Evolutionary conservation across 2,113 vertebrate species (phyloP).

Genomic region (Amphiprion ocellaris): DNA sequence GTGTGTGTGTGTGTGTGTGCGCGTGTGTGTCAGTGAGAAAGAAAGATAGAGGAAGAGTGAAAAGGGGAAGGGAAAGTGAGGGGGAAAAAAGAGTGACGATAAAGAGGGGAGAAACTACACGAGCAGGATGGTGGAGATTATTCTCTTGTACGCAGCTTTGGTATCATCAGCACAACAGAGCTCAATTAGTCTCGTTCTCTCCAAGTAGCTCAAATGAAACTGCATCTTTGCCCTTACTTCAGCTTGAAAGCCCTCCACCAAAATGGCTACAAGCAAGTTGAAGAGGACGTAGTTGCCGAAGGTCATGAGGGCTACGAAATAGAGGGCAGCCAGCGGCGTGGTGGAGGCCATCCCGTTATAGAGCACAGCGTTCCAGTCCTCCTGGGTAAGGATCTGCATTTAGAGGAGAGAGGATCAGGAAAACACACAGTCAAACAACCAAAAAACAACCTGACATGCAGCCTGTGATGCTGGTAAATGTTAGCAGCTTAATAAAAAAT

Average conservation of each 20-base stretch:
- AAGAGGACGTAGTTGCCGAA: constrained; percentile 99
- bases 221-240: constrained; percentile 70
- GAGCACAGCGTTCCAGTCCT: constrained; percentile 98
- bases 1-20: not conserved
- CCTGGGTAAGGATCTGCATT: constrained; percentile 94
- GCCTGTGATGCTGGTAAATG: not conserved
- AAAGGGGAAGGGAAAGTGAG: constrained; percentile 19
- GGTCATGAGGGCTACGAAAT: constrained; percentile 98
- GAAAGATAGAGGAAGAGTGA: constrained; percentile 30
- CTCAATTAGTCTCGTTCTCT: constrained; percentile 53
- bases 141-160: constrained; percentile 68
- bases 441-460: constrained; percentile 3
- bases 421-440: not conserved
- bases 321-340: constrained; percentile 93
- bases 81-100: constrained; percentile 31
- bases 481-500: constrained; percentile 4
- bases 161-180: constrained; percentile 63
- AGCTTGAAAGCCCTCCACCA: constrained; percentile 98
- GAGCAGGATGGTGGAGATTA: constrained; percentile 70
- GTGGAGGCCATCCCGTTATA: constrained; percentile 99
- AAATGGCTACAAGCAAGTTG: constrained; percentile 97
- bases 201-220: constrained; percentile 52
- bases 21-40: constrained; percentile 15
- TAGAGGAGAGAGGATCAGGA: constrained; percentile 14
- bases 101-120: constrained; percentile 53